Percentiles rank a stretch among this genome's conserved stretches.
These are phyloP conservation scores for Anguilla megastoma DNA, from an alignment of 2,797 vertebrate species.

Conservation along the genomic window DNA sequence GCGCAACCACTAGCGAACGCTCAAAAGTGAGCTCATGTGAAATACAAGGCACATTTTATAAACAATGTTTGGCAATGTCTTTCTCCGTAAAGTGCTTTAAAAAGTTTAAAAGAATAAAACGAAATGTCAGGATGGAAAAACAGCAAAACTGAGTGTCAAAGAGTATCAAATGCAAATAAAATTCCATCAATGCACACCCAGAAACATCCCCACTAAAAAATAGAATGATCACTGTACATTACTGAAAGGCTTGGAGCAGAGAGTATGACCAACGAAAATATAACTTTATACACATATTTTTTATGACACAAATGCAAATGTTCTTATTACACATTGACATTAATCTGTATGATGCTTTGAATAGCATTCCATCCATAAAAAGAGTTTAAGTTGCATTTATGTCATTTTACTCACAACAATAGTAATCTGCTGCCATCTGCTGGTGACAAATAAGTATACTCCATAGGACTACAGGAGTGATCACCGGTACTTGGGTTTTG, in stretches of 20 bases:
- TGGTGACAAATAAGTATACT: background rate
- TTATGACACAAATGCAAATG: background rate
- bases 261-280: background rate
- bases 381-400: background rate
- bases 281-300: background rate
- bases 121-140: constrained; percentile 26
- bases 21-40: background rate
- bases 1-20: background rate
- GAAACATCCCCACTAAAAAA: background rate
- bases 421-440: constrained; percentile 29
- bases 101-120: background rate
- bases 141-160: background rate
- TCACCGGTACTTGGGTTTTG: background rate
- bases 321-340: background rate
- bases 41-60: background rate
- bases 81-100: background rate
- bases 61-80: background rate
- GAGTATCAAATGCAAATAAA: constrained; percentile 35
- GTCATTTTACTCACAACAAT: background rate
- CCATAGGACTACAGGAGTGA: background rate
- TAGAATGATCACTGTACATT: background rate
- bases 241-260: background rate
- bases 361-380: background rate
- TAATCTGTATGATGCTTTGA: background rate
- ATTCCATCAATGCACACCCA: constrained; percentile 1